Evolutionary conservation across 2,888 invertebrate species (phyloP), one percentile per base, ranked within the genome.

Genomic region (Griposia aprilina): DNA sequence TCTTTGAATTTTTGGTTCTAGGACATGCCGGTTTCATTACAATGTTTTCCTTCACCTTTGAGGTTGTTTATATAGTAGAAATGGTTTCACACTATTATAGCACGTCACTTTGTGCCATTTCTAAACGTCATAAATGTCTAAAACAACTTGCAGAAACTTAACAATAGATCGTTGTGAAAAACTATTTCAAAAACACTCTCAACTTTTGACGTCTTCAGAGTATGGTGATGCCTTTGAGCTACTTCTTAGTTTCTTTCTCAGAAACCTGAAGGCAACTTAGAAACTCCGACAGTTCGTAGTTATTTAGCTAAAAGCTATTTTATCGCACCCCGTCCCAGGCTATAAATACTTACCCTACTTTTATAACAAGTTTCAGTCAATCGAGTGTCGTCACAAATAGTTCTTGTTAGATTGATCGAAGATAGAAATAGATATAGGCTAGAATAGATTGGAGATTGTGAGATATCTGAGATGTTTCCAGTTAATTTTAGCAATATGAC

Each of bases 281-380:
- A 30, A 74, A 67, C 45, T 74, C 52, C 13, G n/a, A 62, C 74
- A 72, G 74, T 77, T 76, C 65, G 74, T 72, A 86, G 76, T 74
- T 81, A 83, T 84, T 87, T 81, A 84, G 62, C 60, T 77, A 67
- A 87, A 70, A 86, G 86, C 80, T 65, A 84, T 86, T 87, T 88
- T 88, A 88, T 87, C 74, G 77, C 60, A 55, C 63, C 36, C 63
- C 30, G 67, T 73, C 68, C 41, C 30, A 20, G 36, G 57, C 87
- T 77, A 86, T 86, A 86, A 87, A 87, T 86, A 86, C 76, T 75
- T 71, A 76, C 66, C 74, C 80, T 66, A 82, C 67, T 88, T 88
- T 88, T 84, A 86, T 82, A 72, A 66, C 78, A 60, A 73, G 72
- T 78, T 83, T 52, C 80, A 77, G 78, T 79, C 86, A 78, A 81